phyloP scores from a whole-genome alignment of 2,888 invertebrate genomes.

The Pogonocherus hispidulus region DNA sequence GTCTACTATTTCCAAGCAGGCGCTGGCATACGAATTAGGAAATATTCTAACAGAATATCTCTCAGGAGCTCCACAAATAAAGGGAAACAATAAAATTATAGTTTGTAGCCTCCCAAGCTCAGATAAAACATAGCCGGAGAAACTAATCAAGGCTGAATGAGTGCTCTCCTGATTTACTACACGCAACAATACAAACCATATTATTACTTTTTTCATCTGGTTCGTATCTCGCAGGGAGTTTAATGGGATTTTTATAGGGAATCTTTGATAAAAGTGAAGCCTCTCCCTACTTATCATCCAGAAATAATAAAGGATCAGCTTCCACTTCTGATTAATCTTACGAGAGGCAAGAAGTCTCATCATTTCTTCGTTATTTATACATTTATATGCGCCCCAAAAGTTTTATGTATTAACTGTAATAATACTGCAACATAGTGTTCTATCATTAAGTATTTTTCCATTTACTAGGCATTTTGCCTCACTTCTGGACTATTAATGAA shows the following conservation, averaged over 20 bases:
- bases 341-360: not conserved
- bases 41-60: constrained; percentile 50
- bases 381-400: too few species aligned
- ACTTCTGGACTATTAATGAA: too few species aligned
- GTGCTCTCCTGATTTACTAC: constrained; percentile 31
- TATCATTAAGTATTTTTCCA: too few species aligned
- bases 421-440: too few species aligned
- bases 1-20: constrained; percentile 48
- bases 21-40: constrained; percentile 56
- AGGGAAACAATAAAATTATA: constrained; percentile 49
- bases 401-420: too few species aligned
- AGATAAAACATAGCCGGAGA: constrained; percentile 32
- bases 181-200: constrained; percentile 33
- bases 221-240: constrained; percentile 1
- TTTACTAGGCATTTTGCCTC: too few species aligned
- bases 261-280: not conserved
- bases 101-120: constrained; percentile 38
- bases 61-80: constrained; percentile 48
- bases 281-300: not conserved
- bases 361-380: not conserved
- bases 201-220: constrained; percentile 35
- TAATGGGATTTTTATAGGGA: constrained; percentile 24
- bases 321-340: not conserved
- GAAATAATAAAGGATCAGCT: not conserved
- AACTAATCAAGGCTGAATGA: constrained; percentile 41